Base-by-base conservation (phyloP, 2,113 vertebrate species). In the Murina feae region DNA sequence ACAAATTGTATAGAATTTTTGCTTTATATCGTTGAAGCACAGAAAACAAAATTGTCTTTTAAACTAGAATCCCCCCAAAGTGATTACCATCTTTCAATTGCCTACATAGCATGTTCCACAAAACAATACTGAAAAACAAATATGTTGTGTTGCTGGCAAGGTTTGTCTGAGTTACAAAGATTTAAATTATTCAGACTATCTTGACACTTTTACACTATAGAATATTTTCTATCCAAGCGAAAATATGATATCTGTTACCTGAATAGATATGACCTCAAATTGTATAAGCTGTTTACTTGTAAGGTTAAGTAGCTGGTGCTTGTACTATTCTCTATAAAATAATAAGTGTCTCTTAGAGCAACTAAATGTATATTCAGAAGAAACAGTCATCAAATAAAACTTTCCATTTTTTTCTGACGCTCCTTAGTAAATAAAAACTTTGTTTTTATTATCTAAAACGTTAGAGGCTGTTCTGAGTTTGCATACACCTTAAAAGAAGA, bases 141-240 rank as follows among this genome's bases (percentile, higher is more conserved):
- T 76, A 80, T 69, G 10, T 17, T 82, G 1, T 65, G 76, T 74
- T 93, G 82, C 23, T 18, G 1, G 35, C 7, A 89, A 92, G 58
- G n/a, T 86, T 92, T 93, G n/a, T 93, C 51, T 86, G 63, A 86
- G n/a, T 93, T 93, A 90, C 30, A 95, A 90, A 37, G 30, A 93
- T 90, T 65, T 92, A 91, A 94, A 84, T 80, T 93, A 93, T 95
- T 96, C 88, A 86, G 75, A 84, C n/a, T 94, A 21, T 87, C n/a
- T 87, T 95, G 65, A 84, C 76, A 84, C 39, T 18, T 81, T 94
- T 84, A 93, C 39, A 94, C 30, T 90, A n/a, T 72, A 94, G 76
- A 89, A 76, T 84, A 84, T 81, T 94, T 96, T 89, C 65, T 44
- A 89, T 68, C 37, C 21, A 89, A 89, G 53, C 6, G 63, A 84